Evolutionary conservation across 2,888 invertebrate genomes (phyloP).

Genomic region (Leucoma salicis): DNA sequence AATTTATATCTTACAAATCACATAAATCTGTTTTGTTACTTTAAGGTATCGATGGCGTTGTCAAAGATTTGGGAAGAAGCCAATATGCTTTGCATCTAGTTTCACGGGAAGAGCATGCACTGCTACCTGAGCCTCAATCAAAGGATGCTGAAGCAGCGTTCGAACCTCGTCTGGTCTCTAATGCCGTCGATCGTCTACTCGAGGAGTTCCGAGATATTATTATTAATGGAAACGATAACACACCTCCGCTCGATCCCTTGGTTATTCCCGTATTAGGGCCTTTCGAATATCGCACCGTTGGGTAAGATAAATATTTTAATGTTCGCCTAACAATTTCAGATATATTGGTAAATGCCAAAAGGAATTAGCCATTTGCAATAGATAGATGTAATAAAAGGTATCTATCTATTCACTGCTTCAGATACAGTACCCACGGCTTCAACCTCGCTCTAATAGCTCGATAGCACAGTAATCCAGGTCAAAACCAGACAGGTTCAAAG

Average conservation of each 20-base stretch:
- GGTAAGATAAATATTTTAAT: constrained; percentile 34
- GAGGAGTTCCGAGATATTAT: constrained; percentile 47
- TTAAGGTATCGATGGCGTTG: constrained; percentile 5
- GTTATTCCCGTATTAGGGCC: constrained; percentile 41
- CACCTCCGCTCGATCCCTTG: constrained; percentile 51
- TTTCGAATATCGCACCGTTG: constrained; percentile 25
- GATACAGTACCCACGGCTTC: no score
- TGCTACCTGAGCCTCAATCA: neutral
- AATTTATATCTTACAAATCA: no score
- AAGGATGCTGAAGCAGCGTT: constrained; percentile 2
- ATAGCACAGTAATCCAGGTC: no score
- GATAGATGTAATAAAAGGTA: no score
- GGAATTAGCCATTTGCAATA: no score
- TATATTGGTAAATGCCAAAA: no score
- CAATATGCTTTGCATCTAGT: constrained; percentile 20
- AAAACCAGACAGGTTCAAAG: no score
- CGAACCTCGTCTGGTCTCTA: constrained; percentile 31
- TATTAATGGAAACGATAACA: constrained; percentile 46
- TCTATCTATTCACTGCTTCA: no score
- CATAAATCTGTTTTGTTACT: neutral
- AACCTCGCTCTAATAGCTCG: no score
- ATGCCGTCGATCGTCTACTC: constrained; percentile 31
- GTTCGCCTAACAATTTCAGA: no score
- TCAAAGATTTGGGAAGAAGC: constrained; percentile 9
- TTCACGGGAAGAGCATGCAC: constrained; percentile 17